Percentiles rank a stretch among this genome's conserved stretches.
Conservation (phyloP, 2,797 vertebrate species). For the Todus mexicanus region DNA sequence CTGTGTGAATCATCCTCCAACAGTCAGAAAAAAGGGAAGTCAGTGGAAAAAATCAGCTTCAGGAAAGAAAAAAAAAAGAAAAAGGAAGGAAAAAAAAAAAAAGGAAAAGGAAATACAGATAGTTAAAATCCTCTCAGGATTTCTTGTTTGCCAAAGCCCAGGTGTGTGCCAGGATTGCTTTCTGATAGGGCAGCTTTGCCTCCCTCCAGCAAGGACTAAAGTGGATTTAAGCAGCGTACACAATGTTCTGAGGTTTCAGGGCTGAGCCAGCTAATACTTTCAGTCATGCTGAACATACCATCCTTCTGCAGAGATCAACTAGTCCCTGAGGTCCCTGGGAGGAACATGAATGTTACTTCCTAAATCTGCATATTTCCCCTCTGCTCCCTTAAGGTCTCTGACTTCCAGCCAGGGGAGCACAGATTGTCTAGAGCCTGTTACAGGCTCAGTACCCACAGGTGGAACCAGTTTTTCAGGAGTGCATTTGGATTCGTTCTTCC, state of each 20-base stretch:
- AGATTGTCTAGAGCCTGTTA: not conserved
- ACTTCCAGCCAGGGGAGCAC: not conserved
- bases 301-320: not conserved
- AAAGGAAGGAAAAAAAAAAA: not conserved
- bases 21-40: not conserved
- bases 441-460: not conserved
- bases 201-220: slow-evolving; percentile 27
- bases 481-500: not conserved
- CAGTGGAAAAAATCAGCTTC: not conserved
- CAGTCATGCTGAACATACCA: slow-evolving; percentile 49
- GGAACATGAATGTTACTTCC: not conserved
- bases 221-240: not conserved
- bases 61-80: not conserved
- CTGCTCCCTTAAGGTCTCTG: not conserved
- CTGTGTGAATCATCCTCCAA: slow-evolving; percentile 16
- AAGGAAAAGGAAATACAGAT: not conserved
- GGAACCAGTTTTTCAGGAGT: not conserved
- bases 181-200: not conserved
- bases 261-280: slow-evolving; percentile 28
- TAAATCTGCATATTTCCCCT: not conserved
- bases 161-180: not conserved
- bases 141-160: slow-evolving; percentile 26
- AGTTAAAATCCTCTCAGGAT: not conserved
- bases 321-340: not conserved
- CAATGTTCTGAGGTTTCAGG: slow-evolving; percentile 29